Base-by-base conservation (phyloP, 2,797 vertebrate species). In the Echiichthys vipera region DNA sequence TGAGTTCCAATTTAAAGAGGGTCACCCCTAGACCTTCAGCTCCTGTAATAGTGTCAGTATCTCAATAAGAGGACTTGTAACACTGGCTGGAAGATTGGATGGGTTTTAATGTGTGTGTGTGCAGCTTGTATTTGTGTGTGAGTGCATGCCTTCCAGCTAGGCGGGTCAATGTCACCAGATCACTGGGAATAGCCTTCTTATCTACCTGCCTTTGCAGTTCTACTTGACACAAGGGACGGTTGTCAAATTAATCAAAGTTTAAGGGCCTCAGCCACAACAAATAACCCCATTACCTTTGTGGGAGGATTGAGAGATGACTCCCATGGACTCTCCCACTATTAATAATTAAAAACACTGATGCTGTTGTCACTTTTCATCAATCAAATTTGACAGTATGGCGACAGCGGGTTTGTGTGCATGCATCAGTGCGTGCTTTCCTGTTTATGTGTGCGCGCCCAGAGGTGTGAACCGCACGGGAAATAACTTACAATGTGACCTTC, bases 291-390 rank as follows among this genome's bases (percentile, higher is more conserved):
- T 93, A 88, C 89, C 82, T 81, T 79, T 74, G 87, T 71, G 89
- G 68, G 78, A 64, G 90, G 80, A 85, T 78, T 78, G 90, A 89
- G 88, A 86, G 91, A 93, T 84, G 91, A 90, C 92, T 88, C 84
- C 84, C 61, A 66, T 66, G 64, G 86, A 92, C 86, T 89, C 85
- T 34, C 83, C n/a, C 68, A 57, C 77, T 79, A 83, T 91, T 91
- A 91, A 93, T 94, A 94, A 95, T 95, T 94, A 94, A 94, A 93
- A 93, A 89, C 89, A 91, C 89, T 86, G 89, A 93, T 90, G 93
- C 86, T 83, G 77, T 87, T 94, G 94, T 94, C 94, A 92, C 79
- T 89, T 92, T 86, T 80, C 88, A 93, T 95, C 89, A 93, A 93
- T 95, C 93, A 88, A 22, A 74, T 78, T 87, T 84, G 86, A 76